phyloP scores from a whole-genome alignment of 2,888 invertebrate species.

The Antheraea assamensis region DNA sequence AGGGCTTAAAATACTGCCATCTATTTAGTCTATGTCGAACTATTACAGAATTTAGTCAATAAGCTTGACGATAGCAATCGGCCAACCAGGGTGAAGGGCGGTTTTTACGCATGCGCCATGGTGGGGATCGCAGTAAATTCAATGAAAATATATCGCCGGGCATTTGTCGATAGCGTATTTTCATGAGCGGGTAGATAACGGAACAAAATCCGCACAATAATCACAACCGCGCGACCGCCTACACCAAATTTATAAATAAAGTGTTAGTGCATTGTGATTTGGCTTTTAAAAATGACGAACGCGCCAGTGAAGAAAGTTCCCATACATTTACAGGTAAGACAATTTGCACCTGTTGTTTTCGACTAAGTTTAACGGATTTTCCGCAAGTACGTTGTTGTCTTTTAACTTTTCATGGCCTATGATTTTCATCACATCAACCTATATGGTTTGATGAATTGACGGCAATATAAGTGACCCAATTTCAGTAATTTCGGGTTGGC shows the following conservation, averaged over 20 bases:
- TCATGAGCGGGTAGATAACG: constrained; percentile 31
- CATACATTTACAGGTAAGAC: constrained; percentile 93
- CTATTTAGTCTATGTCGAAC: constrained; percentile 33
- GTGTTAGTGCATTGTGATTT: constrained; percentile 67
- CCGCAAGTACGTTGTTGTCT: neutral
- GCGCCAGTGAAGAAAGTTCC: constrained; percentile 97
- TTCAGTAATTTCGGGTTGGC: constrained; percentile 30
- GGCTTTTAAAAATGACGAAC: constrained; percentile 78
- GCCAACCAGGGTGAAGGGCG: constrained; percentile 54
- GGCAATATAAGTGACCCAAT: constrained; percentile 46
- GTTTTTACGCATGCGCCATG: constrained; percentile 71
- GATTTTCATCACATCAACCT: neutral
- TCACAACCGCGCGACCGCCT: constrained; percentile 57
- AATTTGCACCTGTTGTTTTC: constrained; percentile 63
- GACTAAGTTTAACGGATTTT: constrained; percentile 20
- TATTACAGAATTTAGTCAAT: constrained; percentile 12
- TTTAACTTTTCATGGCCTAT: neutral
- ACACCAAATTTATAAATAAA: constrained; percentile 69
- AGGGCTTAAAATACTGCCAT: constrained; percentile 32
- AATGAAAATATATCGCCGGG: constrained; percentile 63
- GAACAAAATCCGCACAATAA: constrained; percentile 44
- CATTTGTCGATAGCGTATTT: constrained; percentile 49
- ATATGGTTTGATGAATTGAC: constrained; percentile 29
- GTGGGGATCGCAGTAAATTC: constrained; percentile 66
- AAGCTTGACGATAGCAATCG: constrained; percentile 20